Evolutionary conservation across 2,113 vertebrate species (phyloP).

Genomic region (Sialia sialis): DNA sequence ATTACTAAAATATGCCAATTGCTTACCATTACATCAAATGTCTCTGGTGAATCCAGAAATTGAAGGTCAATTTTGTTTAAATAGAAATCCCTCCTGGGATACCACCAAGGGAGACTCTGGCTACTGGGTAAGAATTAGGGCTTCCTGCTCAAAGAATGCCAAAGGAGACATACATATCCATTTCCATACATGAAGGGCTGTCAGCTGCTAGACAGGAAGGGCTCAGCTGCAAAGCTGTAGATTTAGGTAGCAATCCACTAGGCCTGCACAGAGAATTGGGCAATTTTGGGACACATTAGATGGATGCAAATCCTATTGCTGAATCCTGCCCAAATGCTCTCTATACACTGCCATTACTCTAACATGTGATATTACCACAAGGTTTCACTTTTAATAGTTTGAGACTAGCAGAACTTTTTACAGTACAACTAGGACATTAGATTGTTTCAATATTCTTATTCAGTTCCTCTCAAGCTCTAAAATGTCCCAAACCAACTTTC

Average conservation of each 20-base stretch:
- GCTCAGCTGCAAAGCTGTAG: background rate
- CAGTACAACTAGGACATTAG: background rate
- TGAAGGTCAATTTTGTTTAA: background rate
- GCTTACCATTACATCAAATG: background rate
- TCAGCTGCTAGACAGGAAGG: background rate
- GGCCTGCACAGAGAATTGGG: accelerated
- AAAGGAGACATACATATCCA: background rate
- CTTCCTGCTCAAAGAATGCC: background rate
- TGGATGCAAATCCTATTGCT: background rate
- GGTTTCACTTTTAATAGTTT: background rate
- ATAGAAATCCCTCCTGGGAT: background rate
- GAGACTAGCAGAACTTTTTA: background rate
- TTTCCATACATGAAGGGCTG: background rate
- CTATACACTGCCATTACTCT: background rate
- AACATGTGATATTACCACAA: background rate
- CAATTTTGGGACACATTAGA: background rate
- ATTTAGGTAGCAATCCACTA: background rate
- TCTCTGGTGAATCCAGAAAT: background rate
- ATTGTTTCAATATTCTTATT: background rate
- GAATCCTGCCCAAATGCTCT: background rate
- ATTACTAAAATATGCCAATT: background rate
- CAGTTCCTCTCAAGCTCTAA: background rate
- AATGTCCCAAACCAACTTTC: background rate
- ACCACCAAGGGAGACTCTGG: background rate
- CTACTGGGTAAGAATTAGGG: background rate